phyloP scores from a whole-genome alignment of 2,888 invertebrate species.

The Acleris cristana region DNA sequence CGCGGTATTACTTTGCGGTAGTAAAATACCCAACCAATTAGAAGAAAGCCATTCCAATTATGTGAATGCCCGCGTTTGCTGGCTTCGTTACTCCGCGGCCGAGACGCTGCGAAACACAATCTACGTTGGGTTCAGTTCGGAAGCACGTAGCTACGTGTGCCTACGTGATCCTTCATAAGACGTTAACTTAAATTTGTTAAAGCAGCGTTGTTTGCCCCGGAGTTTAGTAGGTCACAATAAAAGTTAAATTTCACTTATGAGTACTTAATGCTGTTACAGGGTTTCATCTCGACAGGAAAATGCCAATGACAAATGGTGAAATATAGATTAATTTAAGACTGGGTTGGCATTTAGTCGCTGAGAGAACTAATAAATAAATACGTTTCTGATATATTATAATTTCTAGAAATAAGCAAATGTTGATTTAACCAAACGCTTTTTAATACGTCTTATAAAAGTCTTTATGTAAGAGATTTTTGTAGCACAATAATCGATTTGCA shows the following conservation, averaged over 20 bases:
- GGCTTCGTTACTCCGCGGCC: not conserved
- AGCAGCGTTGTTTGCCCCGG: too few species aligned
- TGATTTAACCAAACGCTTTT: conserved; percentile 1
- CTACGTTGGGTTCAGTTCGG: too few species aligned
- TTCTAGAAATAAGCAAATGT: conserved; percentile 12
- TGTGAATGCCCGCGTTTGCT: not conserved
- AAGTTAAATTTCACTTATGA: too few species aligned
- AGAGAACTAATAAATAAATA: conserved; percentile 7
- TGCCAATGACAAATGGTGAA: too few species aligned
- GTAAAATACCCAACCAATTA: conserved; percentile 27
- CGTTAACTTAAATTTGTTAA: too few species aligned
- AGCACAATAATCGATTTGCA: not conserved
- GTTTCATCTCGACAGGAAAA: too few species aligned
- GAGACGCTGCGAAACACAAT: too few species aligned
- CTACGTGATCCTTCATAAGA: too few species aligned
- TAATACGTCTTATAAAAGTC: conserved; percentile 2
- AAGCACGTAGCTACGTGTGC: too few species aligned
- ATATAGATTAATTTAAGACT: too few species aligned
- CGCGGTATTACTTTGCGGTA: conserved; percentile 12
- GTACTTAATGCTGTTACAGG: too few species aligned
- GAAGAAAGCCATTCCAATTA: conserved; percentile 17
- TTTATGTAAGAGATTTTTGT: not conserved
- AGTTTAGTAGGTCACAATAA: too few species aligned
- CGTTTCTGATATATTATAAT: conserved; percentile 14
- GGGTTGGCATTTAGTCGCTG: conserved; percentile 4